A percentile compares a stretch with the other conserved stretches of the same genome.
Evolutionary conservation across 1,140 invertebrate species (phyloP).

Genomic region (Drosophila kohkoa): DNA sequence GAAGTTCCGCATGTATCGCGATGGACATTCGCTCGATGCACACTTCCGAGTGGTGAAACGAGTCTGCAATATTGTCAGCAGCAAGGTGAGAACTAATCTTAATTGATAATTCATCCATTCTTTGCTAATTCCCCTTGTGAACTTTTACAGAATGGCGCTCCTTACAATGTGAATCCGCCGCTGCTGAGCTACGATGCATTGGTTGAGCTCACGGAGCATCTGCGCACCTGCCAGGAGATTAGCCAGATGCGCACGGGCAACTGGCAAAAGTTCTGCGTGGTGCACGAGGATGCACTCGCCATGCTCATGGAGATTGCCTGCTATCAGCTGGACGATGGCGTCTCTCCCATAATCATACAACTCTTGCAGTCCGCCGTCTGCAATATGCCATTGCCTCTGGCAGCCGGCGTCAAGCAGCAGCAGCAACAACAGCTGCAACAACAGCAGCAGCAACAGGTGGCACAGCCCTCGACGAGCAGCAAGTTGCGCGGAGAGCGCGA

Average conservation of each 20-base stretch:
- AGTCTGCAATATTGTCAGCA: conserved; percentile 83
- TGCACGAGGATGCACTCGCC: conserved; percentile 90
- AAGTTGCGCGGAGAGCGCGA: conserved; percentile 87
- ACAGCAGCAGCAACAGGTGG: conserved; percentile 13
- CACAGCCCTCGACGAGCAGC: conserved; percentile 30
- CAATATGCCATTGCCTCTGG: conserved; percentile 77
- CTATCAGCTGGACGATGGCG: conserved; percentile 94
- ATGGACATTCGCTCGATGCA: conserved; percentile 95
- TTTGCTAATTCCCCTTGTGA: neutral
- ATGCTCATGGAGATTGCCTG: conserved; percentile 93
- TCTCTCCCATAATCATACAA: conserved; percentile 95
- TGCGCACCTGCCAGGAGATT: conserved; percentile 97
- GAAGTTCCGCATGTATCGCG: conserved; percentile 96
- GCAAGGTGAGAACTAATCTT: conserved; percentile 75
- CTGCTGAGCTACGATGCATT: conserved; percentile 94
- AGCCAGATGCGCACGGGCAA: conserved; percentile 95
- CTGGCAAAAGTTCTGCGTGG: conserved; percentile 96
- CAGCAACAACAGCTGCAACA: conserved; percentile 28
- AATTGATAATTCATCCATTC: neutral
- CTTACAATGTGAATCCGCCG: conserved; percentile 85
- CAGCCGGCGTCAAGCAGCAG: conserved; percentile 61
- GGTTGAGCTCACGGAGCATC: conserved; percentile 96
- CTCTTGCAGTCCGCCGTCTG: conserved; percentile 95
- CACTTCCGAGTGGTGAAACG: conserved; percentile 89
- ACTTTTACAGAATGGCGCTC: conserved; percentile 60